Evolutionary conservation across 2,797 vertebrate genomes (phyloP).

Genomic region (Coilia nasus): DNA sequence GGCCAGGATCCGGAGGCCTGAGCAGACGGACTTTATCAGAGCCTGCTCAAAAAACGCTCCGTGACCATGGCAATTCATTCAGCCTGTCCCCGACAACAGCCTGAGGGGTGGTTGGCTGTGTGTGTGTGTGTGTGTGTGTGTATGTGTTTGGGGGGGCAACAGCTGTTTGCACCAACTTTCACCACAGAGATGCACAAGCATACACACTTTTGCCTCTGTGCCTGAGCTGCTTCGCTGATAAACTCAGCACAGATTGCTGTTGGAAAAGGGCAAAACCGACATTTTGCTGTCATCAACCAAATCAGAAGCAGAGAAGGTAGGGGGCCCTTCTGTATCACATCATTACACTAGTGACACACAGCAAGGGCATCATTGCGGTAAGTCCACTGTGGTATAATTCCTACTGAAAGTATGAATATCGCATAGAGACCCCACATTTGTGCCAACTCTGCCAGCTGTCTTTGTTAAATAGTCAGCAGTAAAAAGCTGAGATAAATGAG

Average conservation of each 20-base stretch:
- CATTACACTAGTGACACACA: background rate
- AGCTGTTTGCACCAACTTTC: background rate
- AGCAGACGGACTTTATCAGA: constrained; percentile 33
- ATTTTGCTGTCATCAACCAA: background rate
- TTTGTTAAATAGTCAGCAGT: too few species aligned
- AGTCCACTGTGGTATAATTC: too few species aligned
- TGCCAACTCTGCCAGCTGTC: too few species aligned
- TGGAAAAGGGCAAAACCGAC: background rate
- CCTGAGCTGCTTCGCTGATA: background rate
- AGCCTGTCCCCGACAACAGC: constrained; percentile 45
- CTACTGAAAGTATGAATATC: too few species aligned
- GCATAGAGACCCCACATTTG: too few species aligned
- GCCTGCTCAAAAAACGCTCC: constrained; percentile 26
- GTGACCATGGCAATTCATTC: constrained; percentile 34
- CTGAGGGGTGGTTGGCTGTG: constrained; percentile 31
- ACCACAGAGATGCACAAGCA: background rate
- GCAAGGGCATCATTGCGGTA: background rate
- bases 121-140: background rate
- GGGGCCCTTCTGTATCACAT: background rate
- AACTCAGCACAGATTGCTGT: background rate
- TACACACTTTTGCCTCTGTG: background rate
- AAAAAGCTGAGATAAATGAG: too few species aligned
- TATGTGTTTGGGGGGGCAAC: background rate
- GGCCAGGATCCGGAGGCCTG: constrained; percentile 26
- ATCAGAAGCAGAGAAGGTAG: background rate